Conservation (phyloP, 2,113 vertebrate genomes). For the Talpa occidentalis region DNA sequence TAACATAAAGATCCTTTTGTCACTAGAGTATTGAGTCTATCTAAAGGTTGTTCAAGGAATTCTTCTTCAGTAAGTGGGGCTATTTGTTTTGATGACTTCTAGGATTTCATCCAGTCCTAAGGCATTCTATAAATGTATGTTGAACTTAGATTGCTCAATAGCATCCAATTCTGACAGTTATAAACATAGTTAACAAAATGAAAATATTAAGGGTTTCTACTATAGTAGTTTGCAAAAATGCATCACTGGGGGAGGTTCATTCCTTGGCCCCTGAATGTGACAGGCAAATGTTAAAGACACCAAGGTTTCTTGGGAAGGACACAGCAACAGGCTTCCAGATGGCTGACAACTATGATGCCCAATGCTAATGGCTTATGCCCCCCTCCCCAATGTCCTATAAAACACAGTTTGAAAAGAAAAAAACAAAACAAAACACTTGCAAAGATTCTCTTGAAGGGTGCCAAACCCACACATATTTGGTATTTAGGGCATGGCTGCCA, state of each 20-base stretch:
- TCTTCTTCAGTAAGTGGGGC: neutral
- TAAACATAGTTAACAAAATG: neutral
- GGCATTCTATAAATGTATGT: neutral
- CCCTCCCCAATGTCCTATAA: conserved; percentile 7
- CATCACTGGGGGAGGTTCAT: neutral
- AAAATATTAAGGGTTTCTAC: neutral
- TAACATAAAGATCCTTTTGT: neutral
- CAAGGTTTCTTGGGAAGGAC: neutral
- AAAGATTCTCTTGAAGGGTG: neutral
- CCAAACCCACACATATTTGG: conserved; percentile 21
- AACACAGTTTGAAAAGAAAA: neutral
- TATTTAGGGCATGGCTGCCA: neutral
- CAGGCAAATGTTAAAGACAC: neutral
- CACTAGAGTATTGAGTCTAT: neutral
- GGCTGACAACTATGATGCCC: neutral
- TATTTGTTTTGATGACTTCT: neutral
- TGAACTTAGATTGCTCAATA: neutral
- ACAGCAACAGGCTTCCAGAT: neutral
- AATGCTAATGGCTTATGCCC: neutral
- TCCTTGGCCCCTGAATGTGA: neutral
- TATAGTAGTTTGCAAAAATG: neutral
- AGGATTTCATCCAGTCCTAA: neutral
- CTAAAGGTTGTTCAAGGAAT: neutral
- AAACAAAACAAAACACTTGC: neutral
- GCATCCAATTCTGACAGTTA: neutral